Percentiles rank a stretch among this genome's conserved stretches.
Evolutionary conservation across 2,797 vertebrate species (phyloP).

Genomic region (Xenops minutus): DNA sequence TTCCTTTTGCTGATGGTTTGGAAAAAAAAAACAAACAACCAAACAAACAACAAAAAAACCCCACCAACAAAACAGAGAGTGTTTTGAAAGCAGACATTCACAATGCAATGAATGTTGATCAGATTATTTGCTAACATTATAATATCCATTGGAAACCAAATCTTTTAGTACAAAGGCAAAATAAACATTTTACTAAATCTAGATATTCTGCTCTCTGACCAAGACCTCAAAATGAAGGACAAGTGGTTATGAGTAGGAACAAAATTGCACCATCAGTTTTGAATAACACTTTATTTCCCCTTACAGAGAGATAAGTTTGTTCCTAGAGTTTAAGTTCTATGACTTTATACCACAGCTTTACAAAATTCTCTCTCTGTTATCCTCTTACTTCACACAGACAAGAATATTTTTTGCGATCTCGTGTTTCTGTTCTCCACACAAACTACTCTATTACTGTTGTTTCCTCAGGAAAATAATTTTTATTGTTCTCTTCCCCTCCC

Average conservation of each 20-base stretch:
- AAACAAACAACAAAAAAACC: too few relatives aligned
- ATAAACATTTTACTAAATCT: neutral
- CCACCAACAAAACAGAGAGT: neutral
- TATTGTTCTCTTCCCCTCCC: neutral
- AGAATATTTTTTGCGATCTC: neutral
- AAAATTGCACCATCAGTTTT: neutral
- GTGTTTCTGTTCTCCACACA: neutral
- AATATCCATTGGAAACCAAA: neutral
- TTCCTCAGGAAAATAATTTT: too few relatives aligned
- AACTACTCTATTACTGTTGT: too few relatives aligned
- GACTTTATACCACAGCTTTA: neutral
- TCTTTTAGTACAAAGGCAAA: neutral
- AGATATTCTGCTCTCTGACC: neutral
- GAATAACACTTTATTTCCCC: neutral
- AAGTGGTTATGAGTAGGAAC: neutral
- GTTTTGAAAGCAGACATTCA: neutral
- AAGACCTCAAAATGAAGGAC: neutral
- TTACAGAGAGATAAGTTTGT: too few relatives aligned
- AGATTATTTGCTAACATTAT: neutral
- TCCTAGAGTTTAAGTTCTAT: neutral
- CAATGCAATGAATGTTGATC: neutral
- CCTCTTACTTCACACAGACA: neutral
- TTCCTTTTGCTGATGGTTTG: neutral
- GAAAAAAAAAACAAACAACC: neutral
- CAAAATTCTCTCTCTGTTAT: neutral